A percentile compares a stretch with the other conserved stretches of the same genome.
Conservation (phyloP, 2,888 invertebrate genomes). For the Microctonus brassicae region DNA sequence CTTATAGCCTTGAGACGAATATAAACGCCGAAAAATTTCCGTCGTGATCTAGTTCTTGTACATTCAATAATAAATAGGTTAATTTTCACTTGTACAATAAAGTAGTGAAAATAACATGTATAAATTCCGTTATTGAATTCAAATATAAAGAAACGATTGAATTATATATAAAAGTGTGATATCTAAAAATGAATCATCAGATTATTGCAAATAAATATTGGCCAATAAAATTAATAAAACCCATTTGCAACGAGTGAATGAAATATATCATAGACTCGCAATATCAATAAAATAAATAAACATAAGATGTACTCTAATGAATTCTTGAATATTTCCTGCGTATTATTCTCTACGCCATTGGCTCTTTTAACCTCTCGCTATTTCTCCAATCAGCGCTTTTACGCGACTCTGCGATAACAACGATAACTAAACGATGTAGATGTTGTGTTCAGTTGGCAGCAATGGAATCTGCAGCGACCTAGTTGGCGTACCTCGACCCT, state of each 20-base stretch:
- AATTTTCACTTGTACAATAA: too few species aligned
- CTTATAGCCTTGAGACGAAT: too few species aligned
- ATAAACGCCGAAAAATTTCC: too few species aligned
- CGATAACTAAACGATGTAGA: slow-evolving; percentile 13
- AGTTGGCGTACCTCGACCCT: slow-evolving; percentile 69
- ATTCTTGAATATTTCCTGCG: neutral
- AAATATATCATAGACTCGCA: too few species aligned
- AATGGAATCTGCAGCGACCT: slow-evolving; percentile 66
- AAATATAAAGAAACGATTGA: neutral
- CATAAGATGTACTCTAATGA: too few species aligned
- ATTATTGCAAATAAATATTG: slow-evolving; percentile 3
- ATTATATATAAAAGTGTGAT: neutral
- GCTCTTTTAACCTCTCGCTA: neutral
- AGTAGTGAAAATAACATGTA: too few species aligned
- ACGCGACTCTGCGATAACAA: neutral
- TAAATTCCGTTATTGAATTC: too few species aligned
- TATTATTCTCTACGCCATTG: neutral
- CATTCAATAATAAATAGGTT: neutral
- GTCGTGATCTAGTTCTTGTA: too few species aligned
- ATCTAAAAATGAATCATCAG: slow-evolving; percentile 7
- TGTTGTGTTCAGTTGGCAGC: slow-evolving; percentile 63
- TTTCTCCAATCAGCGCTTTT: neutral
- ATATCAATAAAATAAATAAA: too few species aligned
- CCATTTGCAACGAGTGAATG: neutral
- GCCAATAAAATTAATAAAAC: neutral